phyloP scores from a whole-genome alignment of 2,113 vertebrate genomes.

The Trogon surrucura region DNA sequence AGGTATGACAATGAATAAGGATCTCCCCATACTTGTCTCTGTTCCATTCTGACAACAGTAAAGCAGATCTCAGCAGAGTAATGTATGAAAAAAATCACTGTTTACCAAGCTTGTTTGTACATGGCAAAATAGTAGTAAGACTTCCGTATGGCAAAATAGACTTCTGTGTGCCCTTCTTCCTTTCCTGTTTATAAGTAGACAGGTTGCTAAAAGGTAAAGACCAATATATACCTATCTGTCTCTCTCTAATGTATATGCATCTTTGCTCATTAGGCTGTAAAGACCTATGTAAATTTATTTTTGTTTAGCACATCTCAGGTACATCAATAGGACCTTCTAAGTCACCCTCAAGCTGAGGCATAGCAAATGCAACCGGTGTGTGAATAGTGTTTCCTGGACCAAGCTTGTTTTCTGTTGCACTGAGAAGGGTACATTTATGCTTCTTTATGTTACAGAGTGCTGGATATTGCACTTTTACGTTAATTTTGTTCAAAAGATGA shows the following conservation, averaged over 20 bases:
- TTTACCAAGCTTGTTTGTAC: not conserved
- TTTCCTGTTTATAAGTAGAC: not conserved
- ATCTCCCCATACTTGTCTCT: not conserved
- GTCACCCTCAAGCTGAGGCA: not conserved
- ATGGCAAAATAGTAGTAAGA: not conserved
- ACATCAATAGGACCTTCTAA: not conserved
- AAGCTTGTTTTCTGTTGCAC: not conserved
- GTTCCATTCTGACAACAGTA: not conserved
- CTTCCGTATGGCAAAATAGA: not conserved
- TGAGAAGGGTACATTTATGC: not conserved
- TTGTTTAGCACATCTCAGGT: not conserved
- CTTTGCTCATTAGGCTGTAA: not conserved
- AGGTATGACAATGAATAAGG: not conserved
- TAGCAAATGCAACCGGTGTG: not conserved
- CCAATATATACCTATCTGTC: not conserved
- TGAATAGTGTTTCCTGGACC: not conserved
- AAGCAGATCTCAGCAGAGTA: not conserved
- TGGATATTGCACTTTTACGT: not conserved
- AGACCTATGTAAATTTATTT: rapidly evolving
- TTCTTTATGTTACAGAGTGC: not conserved
- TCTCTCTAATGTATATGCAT: not conserved
- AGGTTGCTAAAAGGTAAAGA: not conserved
- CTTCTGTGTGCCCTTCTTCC: not conserved
- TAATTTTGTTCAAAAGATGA: not conserved
- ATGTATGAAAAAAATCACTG: not conserved